Conservation (phyloP, 2,797 vertebrate genomes). For the Garrulus glandarius region DNA sequence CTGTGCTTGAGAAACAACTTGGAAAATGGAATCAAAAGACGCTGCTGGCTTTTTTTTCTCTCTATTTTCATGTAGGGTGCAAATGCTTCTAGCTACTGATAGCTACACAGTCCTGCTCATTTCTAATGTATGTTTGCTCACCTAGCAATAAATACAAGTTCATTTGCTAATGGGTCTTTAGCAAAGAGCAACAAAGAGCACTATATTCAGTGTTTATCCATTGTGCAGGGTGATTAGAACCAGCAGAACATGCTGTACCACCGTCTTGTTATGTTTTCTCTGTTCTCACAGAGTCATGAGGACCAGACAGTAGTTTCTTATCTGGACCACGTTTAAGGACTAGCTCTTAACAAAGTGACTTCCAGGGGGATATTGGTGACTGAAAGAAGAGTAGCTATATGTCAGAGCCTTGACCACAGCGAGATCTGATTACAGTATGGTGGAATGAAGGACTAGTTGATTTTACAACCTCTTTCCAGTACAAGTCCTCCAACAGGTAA, state of each 20-base stretch:
- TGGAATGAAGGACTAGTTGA: neutral
- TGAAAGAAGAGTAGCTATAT: neutral
- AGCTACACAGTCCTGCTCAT: neutral
- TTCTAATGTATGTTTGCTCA: slow-evolving; percentile 11
- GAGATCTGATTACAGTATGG: neutral
- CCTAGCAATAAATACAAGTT: neutral
- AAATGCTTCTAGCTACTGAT: neutral
- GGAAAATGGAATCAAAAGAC: neutral
- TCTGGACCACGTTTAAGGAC: neutral
- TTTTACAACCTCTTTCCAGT: neutral
- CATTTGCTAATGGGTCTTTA: slow-evolving; percentile 21
- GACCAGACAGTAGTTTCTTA: neutral
- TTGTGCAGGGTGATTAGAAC: neutral
- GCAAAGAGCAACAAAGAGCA: neutral
- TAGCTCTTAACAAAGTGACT: neutral
- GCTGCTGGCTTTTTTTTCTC: neutral
- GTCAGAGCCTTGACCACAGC: neutral
- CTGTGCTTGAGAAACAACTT: neutral
- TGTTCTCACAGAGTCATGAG: neutral
- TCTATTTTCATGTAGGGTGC: neutral
- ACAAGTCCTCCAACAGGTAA: neutral
- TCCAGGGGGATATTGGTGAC: neutral
- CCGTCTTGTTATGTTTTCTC: neutral
- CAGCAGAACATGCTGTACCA: slow-evolving; percentile 3
- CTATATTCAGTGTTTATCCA: neutral